A percentile compares a stretch with the other conserved stretches of the same genome.
phyloP scores from a whole-genome alignment of 1,140 invertebrate species.

The Ericerus pela region DNA sequence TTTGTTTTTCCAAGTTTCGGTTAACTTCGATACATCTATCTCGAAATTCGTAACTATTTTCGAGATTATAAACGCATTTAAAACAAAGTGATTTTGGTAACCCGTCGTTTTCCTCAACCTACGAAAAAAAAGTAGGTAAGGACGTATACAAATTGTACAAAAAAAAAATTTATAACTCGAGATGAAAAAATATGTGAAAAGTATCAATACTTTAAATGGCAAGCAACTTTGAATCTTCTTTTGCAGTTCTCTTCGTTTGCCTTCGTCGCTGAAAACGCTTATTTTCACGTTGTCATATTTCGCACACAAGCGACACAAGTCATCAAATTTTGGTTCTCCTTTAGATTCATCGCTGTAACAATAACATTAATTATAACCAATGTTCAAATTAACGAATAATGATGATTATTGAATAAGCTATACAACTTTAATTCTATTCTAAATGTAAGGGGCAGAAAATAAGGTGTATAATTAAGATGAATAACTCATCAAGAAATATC shows the following conservation, averaged over 20 bases:
- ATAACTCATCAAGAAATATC: no score
- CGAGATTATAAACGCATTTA: constrained; percentile 38
- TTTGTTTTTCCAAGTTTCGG: neutral
- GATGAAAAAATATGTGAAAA: neutral
- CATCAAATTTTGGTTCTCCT: neutral
- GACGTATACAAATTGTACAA: neutral
- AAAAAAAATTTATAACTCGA: constrained; percentile 1
- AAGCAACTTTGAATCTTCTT: constrained; percentile 37
- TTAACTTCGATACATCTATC: constrained; percentile 36
- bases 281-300: constrained; percentile 36
- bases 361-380: no score
- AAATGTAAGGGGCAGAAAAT: no score
- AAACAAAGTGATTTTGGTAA: constrained; percentile 37
- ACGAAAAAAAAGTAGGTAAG: constrained; percentile 18
- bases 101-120: constrained; percentile 35
- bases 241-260: constrained; percentile 34
- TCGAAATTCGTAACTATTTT: constrained; percentile 39
- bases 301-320: constrained; percentile 37
- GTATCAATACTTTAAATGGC: constrained; percentile 33
- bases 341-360: neutral
- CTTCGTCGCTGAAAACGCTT: constrained; percentile 36
- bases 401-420: no score
- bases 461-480: no score
- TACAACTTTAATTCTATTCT: no score
- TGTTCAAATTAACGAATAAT: no score